Base-by-base conservation (phyloP, 1,140 invertebrate genomes). In the Papilio xuthus region DNA sequence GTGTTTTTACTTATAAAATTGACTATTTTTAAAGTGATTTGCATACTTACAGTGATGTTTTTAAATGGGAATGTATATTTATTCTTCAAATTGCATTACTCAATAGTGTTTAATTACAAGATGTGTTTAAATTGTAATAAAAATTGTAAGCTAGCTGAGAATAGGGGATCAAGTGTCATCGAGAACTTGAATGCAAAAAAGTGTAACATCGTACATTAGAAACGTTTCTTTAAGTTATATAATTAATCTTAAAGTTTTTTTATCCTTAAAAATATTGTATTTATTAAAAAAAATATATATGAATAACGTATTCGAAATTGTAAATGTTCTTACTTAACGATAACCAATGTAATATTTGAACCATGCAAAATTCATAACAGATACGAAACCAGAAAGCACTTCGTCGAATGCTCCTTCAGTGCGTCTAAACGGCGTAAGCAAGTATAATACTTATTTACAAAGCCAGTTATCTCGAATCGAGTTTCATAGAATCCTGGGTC, bases 171-270 rank as follows among this genome's bases (percentile, higher is more conserved):
- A 88, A 90, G 89, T 84, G 86, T 84, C 85, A 85, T 89, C 72
- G 77, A 37, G 81, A 78, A 84, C 85, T 90, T 90, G 82, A 88
- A 86, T 80, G 82, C 84, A 87, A 90, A 90, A 82, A 91, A 85
- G 88, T 88, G 90, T 86, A 87, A 83, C 84, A 78, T 79, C 85
- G 84, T 92, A 85, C 90, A 92, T 93, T 91, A 92, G 82, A 83
- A 81, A 84, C 82, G 86, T 84, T 86, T 87, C 89, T 87, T 85
- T 81, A 81, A 80, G 82, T 86, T 79, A 83, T 84, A 47, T 81
- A 79, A 71, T 50, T 73, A 42, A 73, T 73, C 71, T 73, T 60
- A 20, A 26, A 23, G 1, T 23, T n/a, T 32, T 71, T 37, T 71
- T 9, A 3, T 12, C 8, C 26, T n/a, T 12, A 69, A 13, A 69